Conservation (phyloP, 2,113 vertebrate genomes). For the Zingel zingel region DNA sequence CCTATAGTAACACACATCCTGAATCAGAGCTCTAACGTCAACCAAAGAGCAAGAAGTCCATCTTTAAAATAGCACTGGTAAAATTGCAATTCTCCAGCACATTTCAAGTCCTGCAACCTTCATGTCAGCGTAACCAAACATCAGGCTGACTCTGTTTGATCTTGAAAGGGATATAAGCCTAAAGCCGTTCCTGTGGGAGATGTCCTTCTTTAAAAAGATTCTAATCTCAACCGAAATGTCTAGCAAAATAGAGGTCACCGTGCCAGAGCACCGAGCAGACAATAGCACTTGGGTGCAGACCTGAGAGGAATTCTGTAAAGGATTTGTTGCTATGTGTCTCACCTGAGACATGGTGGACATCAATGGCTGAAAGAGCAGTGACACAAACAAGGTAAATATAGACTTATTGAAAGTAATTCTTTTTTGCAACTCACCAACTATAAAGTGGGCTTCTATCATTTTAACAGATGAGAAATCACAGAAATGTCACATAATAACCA, state of each 20-base stretch:
- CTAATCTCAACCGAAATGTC: constrained; percentile 81
- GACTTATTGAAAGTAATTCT: constrained; percentile 40
- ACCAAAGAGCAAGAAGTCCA: constrained; percentile 40
- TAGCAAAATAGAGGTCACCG: constrained; percentile 81
- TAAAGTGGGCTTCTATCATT: constrained; percentile 31
- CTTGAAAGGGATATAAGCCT: constrained; percentile 78
- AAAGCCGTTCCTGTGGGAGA: constrained; percentile 73
- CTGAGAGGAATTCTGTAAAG: constrained; percentile 72
- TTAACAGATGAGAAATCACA: constrained; percentile 41
- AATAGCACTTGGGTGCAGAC: constrained; percentile 66
- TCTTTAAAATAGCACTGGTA: constrained; percentile 50
- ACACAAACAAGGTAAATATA: constrained; percentile 53
- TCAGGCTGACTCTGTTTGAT: constrained; percentile 75
- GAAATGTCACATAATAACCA: constrained; percentile 44
- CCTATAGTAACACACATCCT: constrained; percentile 34
- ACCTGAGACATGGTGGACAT: constrained; percentile 50
- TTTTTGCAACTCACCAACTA: constrained; percentile 22
- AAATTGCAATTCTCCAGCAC: constrained; percentile 67
- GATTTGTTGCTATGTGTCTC: constrained; percentile 60
- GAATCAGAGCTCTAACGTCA: constrained; percentile 33
- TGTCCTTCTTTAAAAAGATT: constrained; percentile 82
- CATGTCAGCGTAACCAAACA: constrained; percentile 71
- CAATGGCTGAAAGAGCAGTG: constrained; percentile 51
- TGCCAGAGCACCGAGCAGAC: constrained; percentile 67
- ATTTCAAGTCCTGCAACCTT: constrained; percentile 62